Percentiles rank a stretch among this genome's conserved stretches.
These are phyloP conservation scores for Rotaria magnacalcarata DNA, from an alignment of 2,888 invertebrate genomes.

Conservation along the genomic window DNA sequence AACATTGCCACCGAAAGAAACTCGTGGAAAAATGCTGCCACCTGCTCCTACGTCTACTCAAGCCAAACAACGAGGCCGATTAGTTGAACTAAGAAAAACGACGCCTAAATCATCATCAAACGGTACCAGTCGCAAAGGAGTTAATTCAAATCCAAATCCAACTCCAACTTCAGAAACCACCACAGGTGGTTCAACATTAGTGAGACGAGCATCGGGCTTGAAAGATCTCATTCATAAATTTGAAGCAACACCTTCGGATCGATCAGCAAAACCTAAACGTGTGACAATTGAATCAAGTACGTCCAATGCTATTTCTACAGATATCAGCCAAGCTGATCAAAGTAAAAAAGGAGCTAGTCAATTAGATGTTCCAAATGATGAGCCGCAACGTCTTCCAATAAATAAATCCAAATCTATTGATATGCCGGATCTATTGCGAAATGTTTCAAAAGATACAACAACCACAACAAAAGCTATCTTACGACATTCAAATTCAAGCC, in stretches of 20 bases:
- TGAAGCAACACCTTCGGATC: not conserved
- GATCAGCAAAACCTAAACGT: not conserved
- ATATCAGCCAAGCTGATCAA: not conserved
- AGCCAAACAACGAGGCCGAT: not conserved
- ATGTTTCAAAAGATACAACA: slow-evolving; percentile 17
- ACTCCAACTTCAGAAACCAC: not conserved
- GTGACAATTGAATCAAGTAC: not conserved
- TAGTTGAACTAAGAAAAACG: not conserved
- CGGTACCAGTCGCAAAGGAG: not conserved
- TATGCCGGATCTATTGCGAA: slow-evolving; percentile 29
- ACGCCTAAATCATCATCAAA: not conserved
- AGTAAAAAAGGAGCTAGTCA: not conserved
- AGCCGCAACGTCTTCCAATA: not conserved
- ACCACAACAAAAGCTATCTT: not conserved
- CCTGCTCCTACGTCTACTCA: not conserved
- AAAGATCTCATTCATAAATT: slow-evolving; percentile 33
- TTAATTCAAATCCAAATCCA: not conserved
- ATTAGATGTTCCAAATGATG: not conserved
- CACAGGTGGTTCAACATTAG: not conserved
- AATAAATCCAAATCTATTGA: slow-evolving; percentile 8
- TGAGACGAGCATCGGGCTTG: not conserved
- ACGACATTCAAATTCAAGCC: slow-evolving; percentile 17
- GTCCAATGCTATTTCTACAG: not conserved
- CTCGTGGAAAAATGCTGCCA: not conserved
- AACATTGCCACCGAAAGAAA: not conserved